These are phyloP conservation scores for Ailuropoda melanoleuca DNA, from an alignment of 2,113 vertebrate genomes.

Conservation along the genomic window DNA sequence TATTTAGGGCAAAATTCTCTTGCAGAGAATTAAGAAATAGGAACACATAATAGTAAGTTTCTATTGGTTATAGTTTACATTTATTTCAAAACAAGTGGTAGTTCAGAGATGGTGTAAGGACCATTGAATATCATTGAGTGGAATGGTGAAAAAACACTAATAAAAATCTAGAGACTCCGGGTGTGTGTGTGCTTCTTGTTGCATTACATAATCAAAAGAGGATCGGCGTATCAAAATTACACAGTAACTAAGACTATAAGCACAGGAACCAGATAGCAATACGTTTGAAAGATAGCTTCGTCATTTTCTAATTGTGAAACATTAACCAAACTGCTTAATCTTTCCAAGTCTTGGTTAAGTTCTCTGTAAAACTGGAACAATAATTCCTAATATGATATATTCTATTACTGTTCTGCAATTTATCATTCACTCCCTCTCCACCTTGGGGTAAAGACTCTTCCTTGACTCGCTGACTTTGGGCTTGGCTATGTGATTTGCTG, in stretches of 20 bases:
- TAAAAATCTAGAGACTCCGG: neutral
- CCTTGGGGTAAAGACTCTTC: accelerated
- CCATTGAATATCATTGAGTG: neutral
- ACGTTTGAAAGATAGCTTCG: neutral
- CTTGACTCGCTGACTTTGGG: neutral
- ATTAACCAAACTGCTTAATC: neutral
- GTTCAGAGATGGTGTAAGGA: neutral
- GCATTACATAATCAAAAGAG: neutral
- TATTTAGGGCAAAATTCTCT: neutral
- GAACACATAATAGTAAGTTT: neutral
- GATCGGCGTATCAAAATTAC: neutral
- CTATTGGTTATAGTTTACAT: neutral
- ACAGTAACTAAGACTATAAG: neutral
- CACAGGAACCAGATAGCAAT: neutral
- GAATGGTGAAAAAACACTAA: neutral
- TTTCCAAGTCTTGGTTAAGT: neutral
- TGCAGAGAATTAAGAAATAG: neutral
- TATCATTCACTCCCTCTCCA: neutral
- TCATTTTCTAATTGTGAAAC: neutral
- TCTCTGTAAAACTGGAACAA: neutral
- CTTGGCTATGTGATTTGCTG: neutral
- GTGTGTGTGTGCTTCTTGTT: neutral
- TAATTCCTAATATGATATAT: neutral
- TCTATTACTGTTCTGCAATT: neutral
- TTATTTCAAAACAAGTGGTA: neutral